Evolutionary conservation across 2,888 invertebrate species (phyloP).

Genomic region (Macroteleia sp.): DNA sequence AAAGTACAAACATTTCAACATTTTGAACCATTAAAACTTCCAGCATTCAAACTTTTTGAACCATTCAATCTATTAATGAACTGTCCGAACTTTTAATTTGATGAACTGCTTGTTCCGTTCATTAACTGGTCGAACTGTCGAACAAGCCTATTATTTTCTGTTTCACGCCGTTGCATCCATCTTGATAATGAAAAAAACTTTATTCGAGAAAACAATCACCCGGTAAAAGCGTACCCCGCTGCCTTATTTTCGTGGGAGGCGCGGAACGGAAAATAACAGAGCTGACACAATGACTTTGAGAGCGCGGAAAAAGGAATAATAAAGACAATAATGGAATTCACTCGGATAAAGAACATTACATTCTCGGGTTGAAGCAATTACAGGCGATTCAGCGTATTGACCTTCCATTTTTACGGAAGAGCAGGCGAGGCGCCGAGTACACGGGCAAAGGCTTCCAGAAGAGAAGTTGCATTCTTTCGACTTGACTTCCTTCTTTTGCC

Average conservation of each 20-base stretch:
- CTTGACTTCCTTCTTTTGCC: constrained; percentile 31
- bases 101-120: too few species aligned
- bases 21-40: too few species aligned
- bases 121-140: too few species aligned
- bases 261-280: constrained; percentile 42
- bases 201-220: constrained; percentile 37
- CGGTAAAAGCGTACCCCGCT: constrained; percentile 14
- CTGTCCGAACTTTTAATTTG: too few species aligned
- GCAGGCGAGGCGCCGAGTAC: constrained; percentile 38
- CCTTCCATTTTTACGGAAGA: constrained; percentile 60
- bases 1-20: too few species aligned
- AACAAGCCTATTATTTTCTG: too few species aligned
- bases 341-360: constrained; percentile 74
- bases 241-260: constrained; percentile 35
- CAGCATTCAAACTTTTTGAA: too few species aligned
- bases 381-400: constrained; percentile 68
- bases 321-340: constrained; percentile 57
- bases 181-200: constrained; percentile 31
- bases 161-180: too few species aligned
- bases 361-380: constrained; percentile 78
- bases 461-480: constrained; percentile 45
- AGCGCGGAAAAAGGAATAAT: constrained; percentile 43
- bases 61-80: too few species aligned
- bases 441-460: too few species aligned
- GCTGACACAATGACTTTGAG: constrained; percentile 50